Conservation (phyloP, 2,888 invertebrate genomes). For the Selenia dentaria region DNA sequence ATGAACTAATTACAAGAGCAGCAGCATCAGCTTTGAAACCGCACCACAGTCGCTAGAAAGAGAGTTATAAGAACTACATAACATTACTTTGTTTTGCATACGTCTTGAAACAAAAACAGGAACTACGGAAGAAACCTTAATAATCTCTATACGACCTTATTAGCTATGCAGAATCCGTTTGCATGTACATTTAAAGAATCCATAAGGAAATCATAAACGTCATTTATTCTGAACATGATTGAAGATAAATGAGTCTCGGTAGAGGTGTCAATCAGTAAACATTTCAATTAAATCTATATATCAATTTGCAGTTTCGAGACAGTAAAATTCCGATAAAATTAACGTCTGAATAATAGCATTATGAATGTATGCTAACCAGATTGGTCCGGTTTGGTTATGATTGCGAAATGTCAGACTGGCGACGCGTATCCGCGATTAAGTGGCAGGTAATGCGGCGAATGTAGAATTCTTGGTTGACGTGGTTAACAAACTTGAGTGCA, state of each 20-base stretch:
- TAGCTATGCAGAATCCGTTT: neutral
- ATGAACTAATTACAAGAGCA: too few relatives aligned
- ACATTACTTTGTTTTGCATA: too few relatives aligned
- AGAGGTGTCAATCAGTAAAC: slow-evolving; percentile 32
- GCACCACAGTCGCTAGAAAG: too few relatives aligned
- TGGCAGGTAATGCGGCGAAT: slow-evolving; percentile 14
- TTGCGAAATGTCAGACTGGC: slow-evolving; percentile 23
- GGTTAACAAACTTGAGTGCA: slow-evolving; percentile 11
- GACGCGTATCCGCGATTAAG: slow-evolving; percentile 21
- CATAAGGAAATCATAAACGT: slow-evolving; percentile 22
- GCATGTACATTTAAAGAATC: neutral
- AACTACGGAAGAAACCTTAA: slow-evolving; percentile 2
- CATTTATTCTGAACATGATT: slow-evolving; percentile 8
- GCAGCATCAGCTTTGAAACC: too few relatives aligned
- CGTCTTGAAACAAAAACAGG: too few relatives aligned
- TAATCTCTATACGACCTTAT: neutral
- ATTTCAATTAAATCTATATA: slow-evolving; percentile 26
- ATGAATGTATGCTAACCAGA: slow-evolving; percentile 25
- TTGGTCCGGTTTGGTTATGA: slow-evolving; percentile 20
- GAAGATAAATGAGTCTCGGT: slow-evolving; percentile 23
- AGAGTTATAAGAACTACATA: too few relatives aligned
- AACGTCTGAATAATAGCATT: slow-evolving; percentile 27
- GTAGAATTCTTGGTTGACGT: slow-evolving; percentile 13
- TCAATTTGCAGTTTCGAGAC: slow-evolving; percentile 31
- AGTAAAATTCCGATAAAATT: slow-evolving; percentile 34